Base-by-base conservation (phyloP, 2,797 vertebrate species). In the Gymnoscopelus braueri region DNA sequence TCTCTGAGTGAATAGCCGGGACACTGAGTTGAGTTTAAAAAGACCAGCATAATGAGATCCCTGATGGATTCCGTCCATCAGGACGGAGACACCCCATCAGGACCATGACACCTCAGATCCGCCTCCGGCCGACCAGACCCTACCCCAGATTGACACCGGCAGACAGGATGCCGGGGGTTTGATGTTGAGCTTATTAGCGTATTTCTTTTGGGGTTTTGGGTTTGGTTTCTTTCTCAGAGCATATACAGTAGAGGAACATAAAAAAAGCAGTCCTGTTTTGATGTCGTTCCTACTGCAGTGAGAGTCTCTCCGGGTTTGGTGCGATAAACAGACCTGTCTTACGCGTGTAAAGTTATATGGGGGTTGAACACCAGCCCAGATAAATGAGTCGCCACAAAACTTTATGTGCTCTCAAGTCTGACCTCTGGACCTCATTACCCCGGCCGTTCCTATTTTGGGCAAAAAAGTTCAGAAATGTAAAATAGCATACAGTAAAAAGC, bases 21-120 rank as follows among this genome's bases (percentile, higher is more conserved):
- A 73, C 63, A 39, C 58, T 51, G 77, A 76, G 69, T 55, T 78
- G 75, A 60, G 57, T 65, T 79, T 72, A 64, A 63, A 84, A 75
- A 77, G 32, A 67, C 62, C 26, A 58, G 50, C 55, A 49, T 88
- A 90, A 89, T 86, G 82, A 91, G 86, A 69, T 88, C 87, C 86
- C 84, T 71, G 69, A 89, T 83, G 87, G 70, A 56, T 72, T 66
- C 11, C 15, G 26, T 68, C 72, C 73, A 19, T 19, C 19, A 19
- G 19, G 67, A 69, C 19, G 60, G 71, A 78, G 72, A 88, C 19
- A 19, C 19, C 19, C 19, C 19, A 19, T 19, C 19, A 19, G 19
- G 19, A 19, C 19, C 19, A 1, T 12, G 61, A 65, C 63, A 75
- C 74, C 57, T 71, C 65, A 64, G 69, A 67, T 73, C 76, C 65